phyloP scores from a whole-genome alignment of 2,888 invertebrate species.

The Phyllotreta cruciferae region DNA sequence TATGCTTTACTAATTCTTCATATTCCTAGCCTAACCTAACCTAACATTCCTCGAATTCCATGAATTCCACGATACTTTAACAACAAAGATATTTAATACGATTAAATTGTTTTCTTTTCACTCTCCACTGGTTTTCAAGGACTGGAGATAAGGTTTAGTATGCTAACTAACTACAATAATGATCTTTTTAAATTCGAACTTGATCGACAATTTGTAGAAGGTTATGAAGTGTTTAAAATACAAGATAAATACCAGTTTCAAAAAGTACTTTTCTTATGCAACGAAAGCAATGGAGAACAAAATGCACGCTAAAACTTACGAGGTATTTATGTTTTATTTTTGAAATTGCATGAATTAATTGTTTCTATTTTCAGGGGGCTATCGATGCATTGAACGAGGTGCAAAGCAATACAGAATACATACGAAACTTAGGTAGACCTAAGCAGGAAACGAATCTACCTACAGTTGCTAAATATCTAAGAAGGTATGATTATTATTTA shows the following conservation, averaged over 20 bases:
- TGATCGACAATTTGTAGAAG: background rate
- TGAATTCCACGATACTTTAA: too few species aligned
- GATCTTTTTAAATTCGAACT: too few species aligned
- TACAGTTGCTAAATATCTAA: slow-evolving; percentile 42
- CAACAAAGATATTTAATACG: too few species aligned
- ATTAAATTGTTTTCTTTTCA: too few species aligned
- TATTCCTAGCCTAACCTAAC: too few species aligned
- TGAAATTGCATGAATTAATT: background rate
- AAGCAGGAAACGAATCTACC: slow-evolving; percentile 41
- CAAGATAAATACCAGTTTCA: slow-evolving; percentile 4
- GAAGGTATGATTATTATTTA: slow-evolving; percentile 38
- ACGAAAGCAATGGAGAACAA: slow-evolving; percentile 10
- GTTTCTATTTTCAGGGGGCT: slow-evolving; percentile 66
- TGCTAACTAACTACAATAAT: too few species aligned
- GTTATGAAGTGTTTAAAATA: slow-evolving; percentile 10
- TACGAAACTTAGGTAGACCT: slow-evolving; percentile 61
- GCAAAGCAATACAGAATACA: slow-evolving; percentile 75
- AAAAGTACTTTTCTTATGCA: slow-evolving; percentile 8
- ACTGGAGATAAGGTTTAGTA: too few species aligned
- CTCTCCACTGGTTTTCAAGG: too few species aligned
- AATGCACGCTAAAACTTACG: slow-evolving; percentile 12
- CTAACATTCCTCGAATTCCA: too few species aligned
- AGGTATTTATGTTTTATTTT: slow-evolving; percentile 9
- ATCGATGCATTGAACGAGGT: slow-evolving; percentile 72
- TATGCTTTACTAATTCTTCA: too few species aligned